Evolutionary conservation across 1,140 invertebrate species (phyloP), one percentile per base, ranked within the genome.

Genomic region (Cepaea nemoralis): DNA sequence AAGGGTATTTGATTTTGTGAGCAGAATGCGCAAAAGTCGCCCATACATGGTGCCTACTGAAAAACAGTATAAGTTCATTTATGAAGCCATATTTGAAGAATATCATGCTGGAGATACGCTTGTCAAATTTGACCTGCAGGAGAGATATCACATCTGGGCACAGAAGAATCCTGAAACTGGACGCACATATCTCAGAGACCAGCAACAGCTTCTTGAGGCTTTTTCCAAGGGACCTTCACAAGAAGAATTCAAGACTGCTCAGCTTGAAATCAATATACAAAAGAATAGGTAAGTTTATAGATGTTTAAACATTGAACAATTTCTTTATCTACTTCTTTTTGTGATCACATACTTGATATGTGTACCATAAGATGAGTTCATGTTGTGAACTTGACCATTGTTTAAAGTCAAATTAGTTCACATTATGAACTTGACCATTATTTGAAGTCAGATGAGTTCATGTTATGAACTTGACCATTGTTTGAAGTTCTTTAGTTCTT

Each of bases 21-120:
- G 84, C 19, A 85, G 82, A 42, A 89, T 91, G 86, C 77, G 91
- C 33, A 87, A 87, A 70, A 80, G 87, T 63, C 81, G 90, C 5
- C 80, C 85, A 6, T 83, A 81, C n/a, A 90, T 91, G 88, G 90
- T 91, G 14, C 78, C 90, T 31, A 90, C 90, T 2, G 80, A 86
- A 19, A 88, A 88, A 50, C 88, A 91, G 77, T 91, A 91, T 77
- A 69, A 87, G 14, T 89, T 91, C 69, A 90, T 91, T 40, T 91
- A 91, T 73, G 89, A 90, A 39, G 85, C 85, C 19, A 83, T 91
- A 16, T 88, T 90, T 80, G 90, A 91, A 83, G 85, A 85, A 16
- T 86, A 88, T 67, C 81, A 88, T 27, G 87, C 85, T 24, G 86
- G 86, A 16, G 77, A 88, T 39, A 88, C 87, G 33, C 71, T 83